phyloP scores from a whole-genome alignment of 1,140 invertebrate genomes.

The Dufourea novaeangliae region DNA sequence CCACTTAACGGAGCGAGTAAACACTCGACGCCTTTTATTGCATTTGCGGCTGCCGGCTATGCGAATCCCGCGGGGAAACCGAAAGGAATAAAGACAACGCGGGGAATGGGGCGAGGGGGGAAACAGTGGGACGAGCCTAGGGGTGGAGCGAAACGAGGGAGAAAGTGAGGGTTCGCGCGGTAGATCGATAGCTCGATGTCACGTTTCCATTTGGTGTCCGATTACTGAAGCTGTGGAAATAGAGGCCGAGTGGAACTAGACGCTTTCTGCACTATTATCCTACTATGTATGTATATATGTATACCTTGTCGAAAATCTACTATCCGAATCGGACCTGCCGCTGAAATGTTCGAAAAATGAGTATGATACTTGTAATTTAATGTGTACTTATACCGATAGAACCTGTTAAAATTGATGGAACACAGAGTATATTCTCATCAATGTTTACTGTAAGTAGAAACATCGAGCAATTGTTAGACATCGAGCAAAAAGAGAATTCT shows the following conservation, averaged over 20 bases:
- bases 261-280: too few species aligned
- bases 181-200: slow-evolving; percentile 51
- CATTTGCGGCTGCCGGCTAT: slow-evolving; percentile 59
- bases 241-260: neutral
- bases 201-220: slow-evolving; percentile 58
- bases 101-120: neutral
- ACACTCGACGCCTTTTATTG: slow-evolving; percentile 76
- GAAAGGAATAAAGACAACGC: slow-evolving; percentile 30
- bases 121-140: neutral
- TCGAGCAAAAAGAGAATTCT: too few species aligned
- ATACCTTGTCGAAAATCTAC: too few species aligned
- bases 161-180: neutral
- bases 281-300: too few species aligned
- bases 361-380: too few species aligned
- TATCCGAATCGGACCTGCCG: too few species aligned
- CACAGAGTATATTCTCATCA: too few species aligned
- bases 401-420: too few species aligned
- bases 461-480: too few species aligned
- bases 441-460: too few species aligned
- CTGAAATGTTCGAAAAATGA: too few species aligned
- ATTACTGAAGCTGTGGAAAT: slow-evolving; percentile 8
- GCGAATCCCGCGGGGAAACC: slow-evolving; percentile 24
- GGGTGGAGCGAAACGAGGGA: neutral
- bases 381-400: too few species aligned
- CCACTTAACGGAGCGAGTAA: slow-evolving; percentile 71